A percentile compares a stretch with the other conserved stretches of the same genome.
Evolutionary conservation across 2,113 vertebrate genomes (phyloP).

Genomic region (Heloderma charlesbogerti): DNA sequence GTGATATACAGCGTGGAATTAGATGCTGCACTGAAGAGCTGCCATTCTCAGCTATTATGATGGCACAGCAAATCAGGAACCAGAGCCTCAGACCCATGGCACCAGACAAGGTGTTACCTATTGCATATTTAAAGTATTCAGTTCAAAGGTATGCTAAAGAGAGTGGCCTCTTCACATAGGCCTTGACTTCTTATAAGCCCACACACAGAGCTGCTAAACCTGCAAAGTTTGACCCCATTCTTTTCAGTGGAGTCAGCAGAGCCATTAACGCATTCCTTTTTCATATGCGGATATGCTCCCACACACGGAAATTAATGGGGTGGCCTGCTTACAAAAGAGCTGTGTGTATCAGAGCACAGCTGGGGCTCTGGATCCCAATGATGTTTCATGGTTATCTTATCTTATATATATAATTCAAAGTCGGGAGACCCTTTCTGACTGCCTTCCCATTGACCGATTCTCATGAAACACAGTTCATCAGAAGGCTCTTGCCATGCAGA

Average conservation of each 20-base stretch:
- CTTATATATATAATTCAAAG: too few relatives aligned
- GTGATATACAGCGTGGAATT: background rate
- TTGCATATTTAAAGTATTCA: background rate
- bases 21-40: background rate
- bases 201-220: slow-evolving; percentile 48
- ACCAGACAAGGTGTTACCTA: background rate
- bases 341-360: background rate
- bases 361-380: background rate
- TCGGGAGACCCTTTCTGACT: too few relatives aligned
- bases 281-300: background rate
- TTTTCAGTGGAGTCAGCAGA: background rate
- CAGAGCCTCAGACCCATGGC: background rate
- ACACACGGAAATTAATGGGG: background rate
- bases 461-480: too few relatives aligned
- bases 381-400: background rate
- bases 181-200: background rate
- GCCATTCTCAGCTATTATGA: background rate
- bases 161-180: slow-evolving; percentile 39
- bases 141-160: slow-evolving; percentile 28
- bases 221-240: background rate
- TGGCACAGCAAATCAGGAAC: background rate
- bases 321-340: background rate
- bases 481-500: too few relatives aligned
- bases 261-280: background rate
- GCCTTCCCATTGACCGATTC: too few relatives aligned